These are phyloP conservation scores for Semnopithecus entellus DNA, from an alignment of 2,113 vertebrate genomes.

Conservation along the genomic window DNA sequence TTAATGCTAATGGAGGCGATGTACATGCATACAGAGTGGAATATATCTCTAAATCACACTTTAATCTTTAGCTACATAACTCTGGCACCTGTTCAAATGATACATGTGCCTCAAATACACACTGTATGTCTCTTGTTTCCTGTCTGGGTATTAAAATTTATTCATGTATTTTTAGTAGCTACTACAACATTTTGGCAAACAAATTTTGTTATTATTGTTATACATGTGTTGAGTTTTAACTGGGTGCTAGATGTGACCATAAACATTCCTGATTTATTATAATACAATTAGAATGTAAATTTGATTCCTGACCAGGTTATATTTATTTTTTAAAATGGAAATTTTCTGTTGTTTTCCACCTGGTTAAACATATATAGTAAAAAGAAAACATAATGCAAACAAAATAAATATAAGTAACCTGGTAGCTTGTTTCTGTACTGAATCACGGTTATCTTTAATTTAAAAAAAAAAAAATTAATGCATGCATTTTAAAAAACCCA, in stretches of 20 bases:
- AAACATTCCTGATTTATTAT: conserved; percentile 58
- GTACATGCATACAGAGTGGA: not conserved
- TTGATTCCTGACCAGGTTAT: conserved; percentile 52
- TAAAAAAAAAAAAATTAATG: not conserved
- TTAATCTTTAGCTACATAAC: conserved; percentile 71
- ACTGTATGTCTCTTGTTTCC: conserved; percentile 53
- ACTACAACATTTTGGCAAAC: conserved; percentile 70
- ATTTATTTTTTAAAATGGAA: conserved; percentile 53
- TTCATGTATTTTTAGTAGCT: conserved; percentile 74
- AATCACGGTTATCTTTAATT: conserved; percentile 35
- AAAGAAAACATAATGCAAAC: conserved; percentile 57
- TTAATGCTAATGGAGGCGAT: conserved; percentile 63
- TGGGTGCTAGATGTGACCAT: conserved; percentile 38
- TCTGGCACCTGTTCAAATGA: conserved; percentile 69
- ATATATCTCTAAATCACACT: conserved; percentile 72
- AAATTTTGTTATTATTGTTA: conserved; percentile 72
- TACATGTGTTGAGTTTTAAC: conserved; percentile 65
- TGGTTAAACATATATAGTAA: conserved; percentile 57
- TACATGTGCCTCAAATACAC: conserved; percentile 68
- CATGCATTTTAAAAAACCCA: not conserved
- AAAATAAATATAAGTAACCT: conserved; percentile 61
- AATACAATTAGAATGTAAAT: conserved; percentile 58
- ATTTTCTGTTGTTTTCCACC: conserved; percentile 63
- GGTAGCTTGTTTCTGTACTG: conserved; percentile 30
- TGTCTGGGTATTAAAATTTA: conserved; percentile 73